These are phyloP conservation scores for Hyperopisus bebe DNA, from an alignment of 2,113 vertebrate genomes.

Conservation along the genomic window DNA sequence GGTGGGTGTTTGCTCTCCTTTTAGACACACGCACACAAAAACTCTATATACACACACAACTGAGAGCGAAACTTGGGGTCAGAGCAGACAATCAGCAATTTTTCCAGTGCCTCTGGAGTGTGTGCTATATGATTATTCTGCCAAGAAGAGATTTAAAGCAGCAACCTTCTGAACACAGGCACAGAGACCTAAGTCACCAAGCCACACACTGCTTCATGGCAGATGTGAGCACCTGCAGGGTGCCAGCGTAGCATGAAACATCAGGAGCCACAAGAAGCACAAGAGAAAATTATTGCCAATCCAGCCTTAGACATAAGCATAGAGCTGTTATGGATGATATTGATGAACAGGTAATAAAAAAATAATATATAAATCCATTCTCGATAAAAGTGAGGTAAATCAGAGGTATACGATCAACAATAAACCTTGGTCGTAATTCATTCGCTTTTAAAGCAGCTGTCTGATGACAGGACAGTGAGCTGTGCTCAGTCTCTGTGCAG, in stretches of 20 bases:
- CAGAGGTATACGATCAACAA: not conserved
- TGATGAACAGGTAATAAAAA: not conserved
- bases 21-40: not conserved
- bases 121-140: not conserved
- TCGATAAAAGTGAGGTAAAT: not conserved
- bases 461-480: not conserved
- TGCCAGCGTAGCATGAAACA: not conserved
- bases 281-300: not conserved
- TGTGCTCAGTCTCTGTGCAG: not conserved
- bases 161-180: not conserved
- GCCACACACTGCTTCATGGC: not conserved
- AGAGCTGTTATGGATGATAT: not conserved
- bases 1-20: not conserved
- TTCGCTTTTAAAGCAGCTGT: not conserved
- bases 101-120: not conserved
- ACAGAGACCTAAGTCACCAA: not conserved
- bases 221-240: not conserved
- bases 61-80: not conserved
- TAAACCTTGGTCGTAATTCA: not conserved
- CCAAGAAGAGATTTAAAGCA: not conserved
- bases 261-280: not conserved
- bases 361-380: not conserved
- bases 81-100: not conserved
- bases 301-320: not conserved
- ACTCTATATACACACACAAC: not conserved